Base-by-base conservation (phyloP, 2,888 invertebrate species). In the Hirudinaria manillensis region DNA sequence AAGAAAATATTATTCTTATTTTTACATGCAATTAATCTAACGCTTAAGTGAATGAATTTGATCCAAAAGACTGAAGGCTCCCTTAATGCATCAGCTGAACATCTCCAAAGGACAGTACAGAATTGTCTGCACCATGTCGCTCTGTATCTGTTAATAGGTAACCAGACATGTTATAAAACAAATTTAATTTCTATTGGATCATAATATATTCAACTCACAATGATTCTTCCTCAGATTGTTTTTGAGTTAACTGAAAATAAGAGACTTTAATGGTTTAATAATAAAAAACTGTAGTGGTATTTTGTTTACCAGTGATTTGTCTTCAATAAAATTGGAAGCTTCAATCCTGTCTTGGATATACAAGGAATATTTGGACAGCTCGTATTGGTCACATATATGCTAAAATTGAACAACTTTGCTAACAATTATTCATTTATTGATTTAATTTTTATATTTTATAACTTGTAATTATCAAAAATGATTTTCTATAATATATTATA, bases 31-130 rank as follows among this genome's bases (percentile, higher is more conserved):
- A 6, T 45, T 45, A 7, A 45, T 77, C 91, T 89, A 85, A 96
- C 96, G 81, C 93, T 88, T 90, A 95, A 95, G 79, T 24, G 87
- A 53, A 93, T 84, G 78, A 94, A 86, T 79, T 94, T 89, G 78
- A 95, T 93, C 90, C 91, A 91, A 77, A 96, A 90, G 34, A 97
- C 88, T 84, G 94, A 89, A 0, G 95, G 95, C 82, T 97, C 95
- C 83, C 96, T 92, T 73, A 93, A 89, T 55, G 92, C 90, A 56
- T 92, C 92, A 51, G 94, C 87, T 91, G 93, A 93, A 19, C 94
- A 93, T 72, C 97, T 88, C 93, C 94, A 93, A 10, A 95, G 86
- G 0, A 98, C 91, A 0, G 93, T 93, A 0, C 89, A 86, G 84
- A 96, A 93, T 87, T 98, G 97, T 76, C 32, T 73, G 29, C 27